Evolutionary conservation across 2,113 vertebrate genomes (phyloP).

Genomic region (Hymenochirus boettgeri): DNA sequence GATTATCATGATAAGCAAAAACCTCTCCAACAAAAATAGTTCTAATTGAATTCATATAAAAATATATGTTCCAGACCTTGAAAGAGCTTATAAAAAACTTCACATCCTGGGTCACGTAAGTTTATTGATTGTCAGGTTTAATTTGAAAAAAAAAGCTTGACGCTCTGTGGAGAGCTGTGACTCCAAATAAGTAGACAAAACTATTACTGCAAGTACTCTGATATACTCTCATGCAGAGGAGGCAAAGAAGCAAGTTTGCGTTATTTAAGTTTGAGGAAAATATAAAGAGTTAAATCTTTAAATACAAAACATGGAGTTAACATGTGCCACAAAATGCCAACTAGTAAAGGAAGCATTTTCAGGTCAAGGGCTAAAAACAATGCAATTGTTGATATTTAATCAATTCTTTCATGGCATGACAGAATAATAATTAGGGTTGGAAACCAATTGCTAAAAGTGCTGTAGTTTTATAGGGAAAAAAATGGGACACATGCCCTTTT

Average conservation of each 20-base stretch:
- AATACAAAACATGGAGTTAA: background rate
- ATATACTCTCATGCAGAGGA: slow-evolving; percentile 34
- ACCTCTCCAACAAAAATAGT: background rate
- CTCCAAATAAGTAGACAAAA: slow-evolving; percentile 52
- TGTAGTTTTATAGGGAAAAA: background rate
- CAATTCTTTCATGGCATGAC: slow-evolving; percentile 45
- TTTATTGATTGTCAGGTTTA: slow-evolving; percentile 53
- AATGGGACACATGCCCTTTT: background rate
- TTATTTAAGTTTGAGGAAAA: no score
- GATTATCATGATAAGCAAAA: slow-evolving; percentile 1
- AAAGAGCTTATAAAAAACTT: slow-evolving; percentile 53
- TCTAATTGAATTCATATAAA: slow-evolving; percentile 53
- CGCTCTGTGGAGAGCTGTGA: slow-evolving; percentile 52
- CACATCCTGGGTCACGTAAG: slow-evolving; percentile 52
- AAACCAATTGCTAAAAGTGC: slow-evolving; percentile 40
- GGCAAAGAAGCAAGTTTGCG: slow-evolving; percentile 34
- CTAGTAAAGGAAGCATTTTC: slow-evolving; percentile 54
- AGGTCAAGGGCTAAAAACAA: slow-evolving; percentile 53
- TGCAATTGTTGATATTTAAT: slow-evolving; percentile 56
- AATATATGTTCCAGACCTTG: slow-evolving; percentile 48
- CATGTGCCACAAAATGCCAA: slow-evolving; percentile 46
- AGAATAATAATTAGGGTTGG: slow-evolving; percentile 45
- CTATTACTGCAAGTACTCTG: slow-evolving; percentile 41
- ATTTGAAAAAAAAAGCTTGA: slow-evolving; percentile 52
- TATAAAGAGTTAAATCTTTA: no score